Evolutionary conservation across 2,797 vertebrate genomes (phyloP).

Genomic region (Anas bernieri): DNA sequence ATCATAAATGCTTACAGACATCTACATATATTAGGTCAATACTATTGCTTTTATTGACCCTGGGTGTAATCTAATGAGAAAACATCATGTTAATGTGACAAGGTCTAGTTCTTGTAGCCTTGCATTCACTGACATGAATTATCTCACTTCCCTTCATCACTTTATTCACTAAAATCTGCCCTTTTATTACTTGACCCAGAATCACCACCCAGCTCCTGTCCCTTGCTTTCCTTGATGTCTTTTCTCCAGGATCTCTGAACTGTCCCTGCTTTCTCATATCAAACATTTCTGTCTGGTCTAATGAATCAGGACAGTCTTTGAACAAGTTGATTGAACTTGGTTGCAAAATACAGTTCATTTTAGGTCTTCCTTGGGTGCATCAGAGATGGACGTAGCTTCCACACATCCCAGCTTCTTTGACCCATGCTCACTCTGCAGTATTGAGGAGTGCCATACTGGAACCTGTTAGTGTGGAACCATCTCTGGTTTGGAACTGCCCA

Average conservation of each 20-base stretch:
- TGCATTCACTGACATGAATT: background rate
- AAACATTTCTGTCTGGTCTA: background rate
- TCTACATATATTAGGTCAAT: background rate
- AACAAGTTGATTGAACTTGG: background rate
- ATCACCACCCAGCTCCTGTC: fast-evolving
- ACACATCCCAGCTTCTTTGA: fast-evolving
- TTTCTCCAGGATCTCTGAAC: background rate
- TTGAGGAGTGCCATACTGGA: background rate
- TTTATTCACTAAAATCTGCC: background rate
- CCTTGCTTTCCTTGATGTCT: background rate
- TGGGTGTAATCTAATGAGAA: slow-evolving; percentile 28
- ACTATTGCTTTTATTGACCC: slow-evolving; percentile 42
- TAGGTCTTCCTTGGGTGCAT: background rate
- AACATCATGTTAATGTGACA: slow-evolving; percentile 3
- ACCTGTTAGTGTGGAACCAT: background rate
- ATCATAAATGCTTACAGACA: slow-evolving; percentile 31
- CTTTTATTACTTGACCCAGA: background rate
- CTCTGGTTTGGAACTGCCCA: background rate
- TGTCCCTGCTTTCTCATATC: background rate
- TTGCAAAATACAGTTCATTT: background rate
- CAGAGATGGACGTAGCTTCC: background rate
- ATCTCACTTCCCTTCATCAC: background rate
- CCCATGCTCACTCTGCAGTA: background rate
- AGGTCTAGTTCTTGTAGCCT: background rate
- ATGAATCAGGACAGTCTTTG: background rate